Evolutionary conservation across 2,888 invertebrate species (phyloP), one percentile per base, ranked within the genome.

Genomic region (Brachypterus glaber): DNA sequence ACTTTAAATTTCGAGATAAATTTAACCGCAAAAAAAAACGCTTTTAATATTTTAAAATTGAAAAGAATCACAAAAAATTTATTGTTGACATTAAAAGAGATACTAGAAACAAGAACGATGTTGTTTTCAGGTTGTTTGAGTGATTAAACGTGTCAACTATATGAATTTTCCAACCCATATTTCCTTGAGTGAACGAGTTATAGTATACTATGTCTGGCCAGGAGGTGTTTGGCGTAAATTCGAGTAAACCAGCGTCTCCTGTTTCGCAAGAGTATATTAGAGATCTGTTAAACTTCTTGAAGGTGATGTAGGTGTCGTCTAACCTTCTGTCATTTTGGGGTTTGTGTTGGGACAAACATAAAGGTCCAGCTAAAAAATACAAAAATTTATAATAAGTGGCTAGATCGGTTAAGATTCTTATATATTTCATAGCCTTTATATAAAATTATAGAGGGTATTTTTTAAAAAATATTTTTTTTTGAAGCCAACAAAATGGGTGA

Each of bases 151-250:
- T 81, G 65, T 95, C 92, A 37, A 93, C 82, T 15, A 95, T 76
- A 64, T 84, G 82, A 58, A 95, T 90, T 63, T 88, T 88, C 73
- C 90, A 92, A 43, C 95, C 95, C 90, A 95, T 93, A 66, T 92
- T 89, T 16, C 85, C 77, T 55, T 90, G 90, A 3, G 89, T 87
- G 66, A 88, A 93, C 41, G 91, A 91, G 69, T 95, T 85, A 63
- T 90, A 90, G 66, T 92, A 95, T 14, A 95, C 88, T 17, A 77
- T 69, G 64, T 93, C 91, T 0, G 95, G 93, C 84, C 91, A 91
- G 2, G 87, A 77, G 30, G 82, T 74, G 63, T 92, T 90, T 17
- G 95, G 93, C 15, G 88, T 81, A 33, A 93, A 78, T 58, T 75
- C 74, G 36, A 92, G 69, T 35, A 76, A 65, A 0, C 84, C 86